Percentiles rank a stretch among this genome's conserved stretches.
These are phyloP conservation scores for Tetramorium bicarinatum DNA, from an alignment of 2,888 invertebrate species.

Conservation along the genomic window DNA sequence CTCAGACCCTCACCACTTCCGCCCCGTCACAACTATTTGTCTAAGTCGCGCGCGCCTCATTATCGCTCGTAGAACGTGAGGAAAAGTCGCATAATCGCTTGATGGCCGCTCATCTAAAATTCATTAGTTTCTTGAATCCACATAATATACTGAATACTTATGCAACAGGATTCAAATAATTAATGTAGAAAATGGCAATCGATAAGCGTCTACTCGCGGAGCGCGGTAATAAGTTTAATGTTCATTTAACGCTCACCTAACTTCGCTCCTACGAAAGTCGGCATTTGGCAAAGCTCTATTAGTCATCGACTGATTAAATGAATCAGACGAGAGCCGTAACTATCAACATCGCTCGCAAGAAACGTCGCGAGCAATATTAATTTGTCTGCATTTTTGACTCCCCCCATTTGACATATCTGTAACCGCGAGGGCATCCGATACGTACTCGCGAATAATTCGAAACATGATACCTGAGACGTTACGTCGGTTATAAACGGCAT, in stretches of 20 bases:
- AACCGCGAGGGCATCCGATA: neutral
- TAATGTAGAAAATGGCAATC: slow-evolving; percentile 40
- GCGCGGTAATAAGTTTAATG: slow-evolving; percentile 30
- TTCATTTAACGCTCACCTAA: slow-evolving; percentile 5
- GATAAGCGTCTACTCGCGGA: neutral
- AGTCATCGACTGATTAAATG: neutral
- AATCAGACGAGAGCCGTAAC: neutral
- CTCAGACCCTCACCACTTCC: neutral
- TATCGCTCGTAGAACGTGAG: slow-evolving; percentile 34
- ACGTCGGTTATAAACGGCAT: slow-evolving; percentile 44
- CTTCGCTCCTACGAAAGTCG: neutral
- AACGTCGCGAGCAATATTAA: neutral
- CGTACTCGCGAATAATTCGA: slow-evolving; percentile 36
- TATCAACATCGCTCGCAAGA: neutral
- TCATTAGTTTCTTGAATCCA: slow-evolving; percentile 42
- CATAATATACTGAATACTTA: slow-evolving; percentile 42
- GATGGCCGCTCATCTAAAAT: slow-evolving; percentile 46
- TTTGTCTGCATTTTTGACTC: neutral
- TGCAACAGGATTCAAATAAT: slow-evolving; percentile 45
- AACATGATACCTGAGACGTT: slow-evolving; percentile 41
- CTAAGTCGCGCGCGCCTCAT: slow-evolving; percentile 46
- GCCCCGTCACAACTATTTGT: slow-evolving; percentile 38
- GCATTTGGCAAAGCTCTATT: neutral
- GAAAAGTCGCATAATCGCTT: slow-evolving; percentile 52
- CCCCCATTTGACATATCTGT: neutral